Percentiles rank a stretch among this genome's conserved stretches.
phyloP scores from a whole-genome alignment of 2,113 vertebrate genomes.

The Myocastor coypus region DNA sequence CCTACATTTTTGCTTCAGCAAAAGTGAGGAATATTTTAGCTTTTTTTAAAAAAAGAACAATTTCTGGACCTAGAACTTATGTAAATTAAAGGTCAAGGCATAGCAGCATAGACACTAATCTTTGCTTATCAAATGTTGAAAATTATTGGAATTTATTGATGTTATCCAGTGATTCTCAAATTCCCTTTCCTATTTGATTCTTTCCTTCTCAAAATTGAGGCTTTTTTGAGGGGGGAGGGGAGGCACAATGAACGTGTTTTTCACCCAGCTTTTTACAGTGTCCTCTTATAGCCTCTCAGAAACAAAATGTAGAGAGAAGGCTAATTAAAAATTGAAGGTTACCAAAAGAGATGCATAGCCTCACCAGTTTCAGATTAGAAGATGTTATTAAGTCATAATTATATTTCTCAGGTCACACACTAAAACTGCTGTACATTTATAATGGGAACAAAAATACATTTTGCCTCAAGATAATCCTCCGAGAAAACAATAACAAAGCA shows the following conservation, averaged over 20 bases:
- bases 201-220: background rate
- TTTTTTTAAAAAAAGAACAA: background rate
- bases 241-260: background rate
- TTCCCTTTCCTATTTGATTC: background rate
- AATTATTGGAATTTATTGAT: background rate
- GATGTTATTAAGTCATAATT: background rate
- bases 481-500: background rate
- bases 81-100: background rate
- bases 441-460: conserved; percentile 3
- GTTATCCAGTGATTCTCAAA: background rate
- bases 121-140: background rate
- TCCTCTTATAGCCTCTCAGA: background rate
- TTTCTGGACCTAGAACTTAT: background rate
- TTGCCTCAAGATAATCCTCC: background rate
- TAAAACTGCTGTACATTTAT: background rate
- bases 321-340: background rate
- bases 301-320: background rate
- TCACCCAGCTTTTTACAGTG: background rate
- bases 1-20: background rate
- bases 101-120: accelerated
- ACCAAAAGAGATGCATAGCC: background rate
- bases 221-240: background rate
- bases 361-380: background rate
- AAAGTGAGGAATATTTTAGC: background rate
- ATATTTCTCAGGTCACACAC: background rate